Evolutionary conservation across 2,797 vertebrate genomes (phyloP).

Genomic region (Acanthornis magna): DNA sequence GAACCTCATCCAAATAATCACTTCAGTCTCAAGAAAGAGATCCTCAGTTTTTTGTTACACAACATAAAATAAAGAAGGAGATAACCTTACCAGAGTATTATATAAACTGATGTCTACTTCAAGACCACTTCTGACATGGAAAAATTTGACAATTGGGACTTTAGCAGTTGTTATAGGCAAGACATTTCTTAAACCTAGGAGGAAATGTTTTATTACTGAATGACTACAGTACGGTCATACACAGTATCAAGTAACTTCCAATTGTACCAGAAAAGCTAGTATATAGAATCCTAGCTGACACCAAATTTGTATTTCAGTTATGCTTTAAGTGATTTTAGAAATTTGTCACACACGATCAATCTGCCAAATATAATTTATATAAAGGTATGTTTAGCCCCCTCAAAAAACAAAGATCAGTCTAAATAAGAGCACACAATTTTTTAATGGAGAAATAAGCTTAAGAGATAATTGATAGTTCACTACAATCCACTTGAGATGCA

Average conservation of each 20-base stretch:
- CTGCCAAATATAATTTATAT: not conserved
- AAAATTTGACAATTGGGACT: slow-evolving; percentile 97
- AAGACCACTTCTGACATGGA: slow-evolving; percentile 88
- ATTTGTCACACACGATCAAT: not conserved
- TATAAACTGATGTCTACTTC: slow-evolving; percentile 98
- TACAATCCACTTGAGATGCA: not conserved
- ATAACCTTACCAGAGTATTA: slow-evolving; percentile 88
- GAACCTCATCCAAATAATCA: not conserved
- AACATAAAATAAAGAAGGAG: not conserved
- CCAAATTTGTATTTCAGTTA: not conserved
- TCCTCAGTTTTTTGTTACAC: not conserved
- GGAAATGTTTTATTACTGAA: slow-evolving; percentile 25
- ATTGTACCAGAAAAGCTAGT: not conserved
- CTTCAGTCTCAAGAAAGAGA: not conserved
- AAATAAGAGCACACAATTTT: not conserved
- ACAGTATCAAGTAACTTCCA: not conserved
- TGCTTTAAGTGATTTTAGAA: not conserved
- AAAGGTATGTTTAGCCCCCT: not conserved
- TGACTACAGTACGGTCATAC: not conserved
- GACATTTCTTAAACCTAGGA: slow-evolving; percentile 89
- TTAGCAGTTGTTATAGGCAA: slow-evolving; percentile 96
- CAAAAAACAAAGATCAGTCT: not conserved
- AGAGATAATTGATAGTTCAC: not conserved
- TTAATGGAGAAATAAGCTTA: not conserved
- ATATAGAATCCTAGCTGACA: not conserved